These are phyloP conservation scores for Lepeophtheirus salmonis DNA, from an alignment of 1,140 invertebrate genomes.

Conservation along the genomic window DNA sequence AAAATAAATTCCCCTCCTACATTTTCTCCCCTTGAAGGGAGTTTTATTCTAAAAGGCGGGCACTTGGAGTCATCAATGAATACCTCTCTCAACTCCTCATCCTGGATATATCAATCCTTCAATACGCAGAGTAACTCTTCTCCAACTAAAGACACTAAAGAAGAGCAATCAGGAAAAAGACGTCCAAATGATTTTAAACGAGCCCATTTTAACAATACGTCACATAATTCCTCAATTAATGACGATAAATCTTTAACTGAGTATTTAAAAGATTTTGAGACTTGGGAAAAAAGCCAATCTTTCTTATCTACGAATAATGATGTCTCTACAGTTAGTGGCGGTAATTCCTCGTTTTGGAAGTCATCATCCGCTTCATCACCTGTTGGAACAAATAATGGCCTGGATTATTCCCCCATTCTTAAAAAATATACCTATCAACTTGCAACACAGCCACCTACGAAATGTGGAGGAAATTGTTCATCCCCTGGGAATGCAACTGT, in stretches of 20 bases:
- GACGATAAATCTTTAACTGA: constrained; percentile 5
- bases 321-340: neutral
- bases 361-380: neutral
- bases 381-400: neutral
- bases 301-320: neutral
- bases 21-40: neutral
- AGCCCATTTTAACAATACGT: neutral
- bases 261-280: constrained; percentile 9
- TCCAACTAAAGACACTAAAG: neutral
- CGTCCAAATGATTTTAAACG: neutral
- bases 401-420: constrained; percentile 3
- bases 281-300: constrained; percentile 11
- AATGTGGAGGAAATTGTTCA: neutral
- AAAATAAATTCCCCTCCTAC: too few species aligned
- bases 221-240: neutral
- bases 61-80: neutral
- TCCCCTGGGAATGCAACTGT: too few species aligned
- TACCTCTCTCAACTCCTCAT: constrained; percentile 8
- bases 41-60: neutral
- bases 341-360: constrained; percentile 6
- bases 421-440: constrained; percentile 6
- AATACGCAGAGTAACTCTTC: neutral
- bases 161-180: neutral
- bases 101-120: constrained; percentile 2
- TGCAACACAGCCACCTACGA: neutral